Evolutionary conservation across 2,888 invertebrate species (phyloP).

Genomic region (Chromoteleia sp.): DNA sequence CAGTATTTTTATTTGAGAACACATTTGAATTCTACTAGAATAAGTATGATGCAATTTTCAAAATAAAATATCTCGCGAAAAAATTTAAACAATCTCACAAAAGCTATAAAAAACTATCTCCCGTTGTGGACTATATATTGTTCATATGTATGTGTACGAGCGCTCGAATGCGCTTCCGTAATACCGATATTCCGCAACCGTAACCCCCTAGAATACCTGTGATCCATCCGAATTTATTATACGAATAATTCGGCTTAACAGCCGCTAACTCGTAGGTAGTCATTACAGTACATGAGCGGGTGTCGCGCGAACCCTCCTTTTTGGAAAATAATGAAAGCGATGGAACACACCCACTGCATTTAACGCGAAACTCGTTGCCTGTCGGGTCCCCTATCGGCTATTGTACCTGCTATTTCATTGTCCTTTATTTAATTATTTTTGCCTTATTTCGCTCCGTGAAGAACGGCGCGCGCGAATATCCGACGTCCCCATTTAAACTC

Average conservation of each 20-base stretch:
- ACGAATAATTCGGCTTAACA: constrained; percentile 62
- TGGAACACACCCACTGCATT: constrained; percentile 85
- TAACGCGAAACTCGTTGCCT: constrained; percentile 75
- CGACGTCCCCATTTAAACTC: constrained; percentile 39
- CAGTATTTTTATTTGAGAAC: too few relatives aligned
- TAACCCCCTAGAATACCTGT: constrained; percentile 51
- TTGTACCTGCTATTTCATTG: constrained; percentile 80
- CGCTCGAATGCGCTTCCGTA: too few relatives aligned
- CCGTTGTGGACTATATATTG: too few relatives aligned
- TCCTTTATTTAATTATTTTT: constrained; percentile 76
- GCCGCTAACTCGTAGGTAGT: constrained; percentile 66
- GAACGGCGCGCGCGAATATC: constrained; percentile 53
- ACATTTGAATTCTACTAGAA: too few relatives aligned
- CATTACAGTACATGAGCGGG: constrained; percentile 72
- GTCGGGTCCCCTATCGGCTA: constrained; percentile 75
- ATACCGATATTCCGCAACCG: not conserved
- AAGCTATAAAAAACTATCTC: too few relatives aligned
- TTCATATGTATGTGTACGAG: too few relatives aligned
- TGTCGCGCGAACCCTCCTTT: constrained; percentile 78
- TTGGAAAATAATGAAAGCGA: constrained; percentile 83
- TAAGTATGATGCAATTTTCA: too few relatives aligned
- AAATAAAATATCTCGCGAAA: too few relatives aligned
- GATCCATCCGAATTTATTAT: constrained; percentile 65
- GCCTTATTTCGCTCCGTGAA: constrained; percentile 64
- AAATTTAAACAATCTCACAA: too few relatives aligned